These are phyloP conservation scores for Amblyteles armatorius DNA, from an alignment of 2,888 invertebrate species.

Conservation along the genomic window DNA sequence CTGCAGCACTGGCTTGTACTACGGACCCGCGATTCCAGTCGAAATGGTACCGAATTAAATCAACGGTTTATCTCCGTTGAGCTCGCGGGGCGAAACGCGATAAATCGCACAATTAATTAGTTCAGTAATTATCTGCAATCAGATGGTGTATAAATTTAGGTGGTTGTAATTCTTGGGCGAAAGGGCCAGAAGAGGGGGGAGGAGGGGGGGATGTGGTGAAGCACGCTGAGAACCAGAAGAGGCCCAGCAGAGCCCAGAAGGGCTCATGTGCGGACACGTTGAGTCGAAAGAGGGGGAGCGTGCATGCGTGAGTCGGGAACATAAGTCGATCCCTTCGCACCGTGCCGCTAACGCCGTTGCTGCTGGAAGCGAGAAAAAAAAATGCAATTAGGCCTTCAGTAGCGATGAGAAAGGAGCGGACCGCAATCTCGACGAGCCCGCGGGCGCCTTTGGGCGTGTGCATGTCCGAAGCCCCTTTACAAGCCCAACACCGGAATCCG, in stretches of 20 bases:
- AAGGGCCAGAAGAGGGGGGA: conserved; percentile 5
- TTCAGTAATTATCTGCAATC: conserved; percentile 81
- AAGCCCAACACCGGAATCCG: conserved; percentile 11
- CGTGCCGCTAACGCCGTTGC: conserved; percentile 33
- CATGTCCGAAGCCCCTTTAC: conserved; percentile 53
- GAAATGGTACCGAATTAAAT: conserved; percentile 77
- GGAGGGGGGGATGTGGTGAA: conserved; percentile 17
- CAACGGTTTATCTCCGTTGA: conserved; percentile 79
- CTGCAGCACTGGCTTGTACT: conserved; percentile 43
- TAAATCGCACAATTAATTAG: conserved; percentile 83
- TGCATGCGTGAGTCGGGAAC: conserved; percentile 78
- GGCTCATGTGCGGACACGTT: not conserved
- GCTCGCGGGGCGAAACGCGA: conserved; percentile 67
- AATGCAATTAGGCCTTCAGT: conserved; percentile 72
- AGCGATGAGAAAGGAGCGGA: conserved; percentile 51
- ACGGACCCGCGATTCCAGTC: conserved; percentile 59
- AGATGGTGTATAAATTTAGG: conserved; percentile 80
- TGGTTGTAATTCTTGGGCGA: conserved; percentile 75
- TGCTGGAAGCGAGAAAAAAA: conserved; percentile 59
- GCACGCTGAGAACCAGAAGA: conserved; percentile 33
- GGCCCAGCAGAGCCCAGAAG: conserved; percentile 37
- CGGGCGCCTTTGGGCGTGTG: conserved; percentile 12
- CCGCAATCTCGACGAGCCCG: conserved; percentile 12
- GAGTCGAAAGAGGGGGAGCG: conserved; percentile 40
- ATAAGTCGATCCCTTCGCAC: conserved; percentile 72